A percentile compares a stretch with the other conserved stretches of the same genome.
Evolutionary conservation across 1,140 invertebrate species (phyloP).

Genomic region (Galleria mellonella): DNA sequence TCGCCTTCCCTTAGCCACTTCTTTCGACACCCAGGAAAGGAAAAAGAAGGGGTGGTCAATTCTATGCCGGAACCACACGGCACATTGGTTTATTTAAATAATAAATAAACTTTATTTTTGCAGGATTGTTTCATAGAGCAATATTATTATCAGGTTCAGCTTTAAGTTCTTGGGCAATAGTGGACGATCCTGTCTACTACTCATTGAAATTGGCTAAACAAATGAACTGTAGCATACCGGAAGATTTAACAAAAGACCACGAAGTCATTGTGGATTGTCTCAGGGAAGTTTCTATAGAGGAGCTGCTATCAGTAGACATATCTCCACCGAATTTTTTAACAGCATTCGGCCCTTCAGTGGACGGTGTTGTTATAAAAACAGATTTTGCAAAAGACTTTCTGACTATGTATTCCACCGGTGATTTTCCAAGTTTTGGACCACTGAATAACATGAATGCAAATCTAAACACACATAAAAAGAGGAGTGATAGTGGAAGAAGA

Average conservation of each 20-base stretch:
- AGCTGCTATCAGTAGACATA: conserved; percentile 86
- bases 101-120: conserved; percentile 7
- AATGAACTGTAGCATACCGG: conserved; percentile 90
- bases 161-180: conserved; percentile 93
- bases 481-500: conserved; percentile 71
- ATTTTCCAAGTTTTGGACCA: conserved; percentile 76
- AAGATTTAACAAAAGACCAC: conserved; percentile 84
- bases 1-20: too few relatives aligned
- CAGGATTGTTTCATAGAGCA: conserved; percentile 91
- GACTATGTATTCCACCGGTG: conserved; percentile 78
- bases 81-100: neutral
- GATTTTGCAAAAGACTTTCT: conserved; percentile 85
- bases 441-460: conserved; percentile 59
- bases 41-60: too few relatives aligned
- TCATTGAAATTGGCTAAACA: conserved; percentile 88
- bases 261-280: conserved; percentile 88
- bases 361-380: conserved; percentile 89
- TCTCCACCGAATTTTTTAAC: conserved; percentile 88
- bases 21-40: too few relatives aligned
- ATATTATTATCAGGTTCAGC: conserved; percentile 95
- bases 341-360: conserved; percentile 89
- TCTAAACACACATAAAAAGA: conserved; percentile 77
- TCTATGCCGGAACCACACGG: too few relatives aligned
- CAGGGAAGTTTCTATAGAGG: conserved; percentile 83
- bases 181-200: conserved; percentile 91